Evolutionary conservation across 2,888 invertebrate species (phyloP).

Genomic region (Drosophila anceps): DNA sequence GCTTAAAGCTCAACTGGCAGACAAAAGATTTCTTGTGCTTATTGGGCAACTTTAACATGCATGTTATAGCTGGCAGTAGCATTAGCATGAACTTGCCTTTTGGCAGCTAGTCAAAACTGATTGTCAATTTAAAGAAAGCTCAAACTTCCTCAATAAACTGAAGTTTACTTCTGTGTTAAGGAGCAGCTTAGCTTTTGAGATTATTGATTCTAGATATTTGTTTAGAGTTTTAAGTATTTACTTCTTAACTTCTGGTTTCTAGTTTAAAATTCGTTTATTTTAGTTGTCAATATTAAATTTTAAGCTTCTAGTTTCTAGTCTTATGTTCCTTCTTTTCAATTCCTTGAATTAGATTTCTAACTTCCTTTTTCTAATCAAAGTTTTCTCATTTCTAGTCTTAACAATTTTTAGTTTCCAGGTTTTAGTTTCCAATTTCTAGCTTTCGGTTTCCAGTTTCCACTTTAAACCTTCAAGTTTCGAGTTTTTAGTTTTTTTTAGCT

Average conservation of each 20-base stretch:
- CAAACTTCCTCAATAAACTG: background rate
- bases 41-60: background rate
- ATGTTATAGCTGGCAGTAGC: background rate
- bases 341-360: no score
- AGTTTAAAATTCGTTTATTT: background rate
- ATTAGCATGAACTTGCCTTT: background rate
- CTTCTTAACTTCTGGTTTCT: background rate
- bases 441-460: background rate
- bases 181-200: background rate
- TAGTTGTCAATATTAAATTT: no score
- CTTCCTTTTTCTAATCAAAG: background rate
- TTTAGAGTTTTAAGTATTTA: background rate
- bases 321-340: background rate
- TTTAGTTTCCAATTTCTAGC: background rate
- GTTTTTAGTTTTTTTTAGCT: no score
- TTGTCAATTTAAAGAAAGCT: background rate
- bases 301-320: background rate
- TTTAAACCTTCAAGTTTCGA: no score
- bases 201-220: background rate
- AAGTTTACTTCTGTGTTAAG: background rate
- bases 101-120: background rate
- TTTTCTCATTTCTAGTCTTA: background rate
- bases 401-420: background rate
- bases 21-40: background rate
- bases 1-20: background rate